phyloP scores from a whole-genome alignment of 2,113 vertebrate species.

The Catagonus wagneri region DNA sequence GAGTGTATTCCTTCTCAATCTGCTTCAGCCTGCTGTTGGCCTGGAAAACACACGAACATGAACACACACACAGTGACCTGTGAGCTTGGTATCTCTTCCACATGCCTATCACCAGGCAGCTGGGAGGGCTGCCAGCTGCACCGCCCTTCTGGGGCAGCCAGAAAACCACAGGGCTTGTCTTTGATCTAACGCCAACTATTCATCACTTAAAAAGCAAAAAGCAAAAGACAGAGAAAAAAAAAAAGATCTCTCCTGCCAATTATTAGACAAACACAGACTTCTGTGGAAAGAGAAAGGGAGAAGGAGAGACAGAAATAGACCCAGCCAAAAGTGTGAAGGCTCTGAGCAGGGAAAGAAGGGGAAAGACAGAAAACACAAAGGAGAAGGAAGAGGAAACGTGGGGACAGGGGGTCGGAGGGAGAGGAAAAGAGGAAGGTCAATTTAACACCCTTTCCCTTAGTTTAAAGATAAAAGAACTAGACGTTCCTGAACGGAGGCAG shows the following conservation, averaged over 20 bases:
- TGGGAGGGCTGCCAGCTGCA: conserved; percentile 89
- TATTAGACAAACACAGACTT: conserved; percentile 90
- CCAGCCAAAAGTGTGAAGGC: conserved; percentile 23
- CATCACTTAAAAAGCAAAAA: conserved; percentile 93
- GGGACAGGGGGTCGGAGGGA: not conserved
- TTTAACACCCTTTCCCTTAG: not conserved
- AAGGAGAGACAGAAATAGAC: conserved; percentile 47
- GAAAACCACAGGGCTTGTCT: conserved; percentile 89
- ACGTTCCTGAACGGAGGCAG: not conserved
- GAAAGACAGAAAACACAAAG: not conserved
- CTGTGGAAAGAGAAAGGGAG: conserved; percentile 52
- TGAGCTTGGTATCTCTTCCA: conserved; percentile 88
- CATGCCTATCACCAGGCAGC: conserved; percentile 88
- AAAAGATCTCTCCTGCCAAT: conserved; percentile 90
- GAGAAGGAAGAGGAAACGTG: not conserved
- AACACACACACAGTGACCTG: conserved; percentile 87
- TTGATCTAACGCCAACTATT: conserved; percentile 96
- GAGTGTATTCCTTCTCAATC: conserved; percentile 92
- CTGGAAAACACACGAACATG: conserved; percentile 89
- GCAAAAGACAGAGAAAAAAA: conserved; percentile 78
- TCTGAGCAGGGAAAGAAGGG: not conserved
- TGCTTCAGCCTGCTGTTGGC: conserved; percentile 93
- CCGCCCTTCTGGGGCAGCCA: conserved; percentile 91
- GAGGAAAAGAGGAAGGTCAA: not conserved
- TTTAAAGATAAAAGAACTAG: conserved; percentile 40